Evolutionary conservation across 2,888 invertebrate species (phyloP).

Genomic region (Meiosimyza platycephala): DNA sequence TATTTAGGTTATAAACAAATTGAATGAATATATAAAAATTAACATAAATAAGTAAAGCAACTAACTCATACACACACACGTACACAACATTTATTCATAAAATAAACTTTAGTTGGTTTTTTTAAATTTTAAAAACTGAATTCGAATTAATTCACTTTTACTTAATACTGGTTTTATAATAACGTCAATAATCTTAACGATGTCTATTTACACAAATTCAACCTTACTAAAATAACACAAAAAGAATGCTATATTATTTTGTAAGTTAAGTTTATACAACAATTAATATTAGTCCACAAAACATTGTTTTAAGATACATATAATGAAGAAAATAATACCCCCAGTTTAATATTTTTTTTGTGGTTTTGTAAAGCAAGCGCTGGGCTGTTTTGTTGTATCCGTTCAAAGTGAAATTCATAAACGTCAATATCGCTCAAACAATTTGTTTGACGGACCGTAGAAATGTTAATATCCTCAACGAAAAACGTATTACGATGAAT

Average conservation of each 20-base stretch:
- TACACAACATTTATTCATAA: neutral
- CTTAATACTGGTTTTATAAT: neutral
- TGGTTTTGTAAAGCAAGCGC: too few species aligned
- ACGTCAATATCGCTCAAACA: too few species aligned
- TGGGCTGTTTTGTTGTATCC: too few species aligned
- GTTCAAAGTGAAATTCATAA: too few species aligned
- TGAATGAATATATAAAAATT: neutral
- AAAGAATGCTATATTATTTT: constrained; percentile 10
- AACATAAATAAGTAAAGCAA: constrained; percentile 6
- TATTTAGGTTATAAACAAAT: constrained; percentile 34
- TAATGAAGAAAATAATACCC: too few species aligned
- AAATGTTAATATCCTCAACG: too few species aligned
- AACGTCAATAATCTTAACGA: neutral
- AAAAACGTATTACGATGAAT: too few species aligned
- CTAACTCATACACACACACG: neutral
- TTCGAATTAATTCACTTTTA: neutral
- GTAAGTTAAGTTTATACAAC: constrained; percentile 13
- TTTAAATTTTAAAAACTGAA: neutral
- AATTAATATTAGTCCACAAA: neutral
- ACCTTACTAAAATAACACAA: constrained; percentile 1
- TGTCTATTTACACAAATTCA: neutral
- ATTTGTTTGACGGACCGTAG: too few species aligned
- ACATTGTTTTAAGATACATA: too few species aligned
- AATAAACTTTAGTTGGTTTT: neutral
- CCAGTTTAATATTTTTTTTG: too few species aligned